Evolutionary conservation across 1,140 invertebrate species (phyloP).

Genomic region (Oedothorax gibbosus): DNA sequence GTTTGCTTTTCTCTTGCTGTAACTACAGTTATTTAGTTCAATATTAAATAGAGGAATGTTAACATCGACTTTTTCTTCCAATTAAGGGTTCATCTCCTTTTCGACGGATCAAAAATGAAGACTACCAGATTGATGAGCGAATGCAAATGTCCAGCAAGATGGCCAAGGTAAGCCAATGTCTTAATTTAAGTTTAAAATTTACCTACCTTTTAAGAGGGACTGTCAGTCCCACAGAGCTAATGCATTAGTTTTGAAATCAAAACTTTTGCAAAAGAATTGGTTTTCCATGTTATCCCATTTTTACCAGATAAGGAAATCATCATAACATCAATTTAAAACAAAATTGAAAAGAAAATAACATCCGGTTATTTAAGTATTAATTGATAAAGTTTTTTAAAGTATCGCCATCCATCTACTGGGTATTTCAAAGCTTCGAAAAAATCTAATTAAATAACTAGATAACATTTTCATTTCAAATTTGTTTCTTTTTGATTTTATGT

Average conservation of each 20-base stretch:
- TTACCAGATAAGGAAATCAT: too few relatives aligned
- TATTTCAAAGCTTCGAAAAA: too few relatives aligned
- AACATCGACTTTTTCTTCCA: neutral
- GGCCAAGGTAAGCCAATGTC: slow-evolving; percentile 10
- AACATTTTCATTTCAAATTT: too few relatives aligned
- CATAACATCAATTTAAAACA: neutral
- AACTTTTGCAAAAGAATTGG: neutral
- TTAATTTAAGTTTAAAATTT: neutral
- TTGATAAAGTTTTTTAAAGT: too few relatives aligned
- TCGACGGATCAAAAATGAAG: slow-evolving; percentile 42
- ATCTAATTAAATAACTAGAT: too few relatives aligned
- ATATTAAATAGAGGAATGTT: neutral
- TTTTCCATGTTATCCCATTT: neutral
- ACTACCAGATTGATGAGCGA: slow-evolving; percentile 23
- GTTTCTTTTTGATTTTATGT: too few relatives aligned
- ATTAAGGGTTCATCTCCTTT: slow-evolving; percentile 42
- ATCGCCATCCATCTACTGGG: too few relatives aligned
- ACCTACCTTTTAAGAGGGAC: too few relatives aligned
- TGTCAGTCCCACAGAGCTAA: too few relatives aligned
- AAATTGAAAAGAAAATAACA: too few relatives aligned
- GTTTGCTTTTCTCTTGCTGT: neutral
- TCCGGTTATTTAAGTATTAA: too few relatives aligned
- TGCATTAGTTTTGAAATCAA: neutral
- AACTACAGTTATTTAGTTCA: neutral
- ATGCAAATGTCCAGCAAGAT: slow-evolving; percentile 25